These are phyloP conservation scores for Oreonectes daqikongensis DNA, from an alignment of 2,797 vertebrate genomes.

Conservation along the genomic window DNA sequence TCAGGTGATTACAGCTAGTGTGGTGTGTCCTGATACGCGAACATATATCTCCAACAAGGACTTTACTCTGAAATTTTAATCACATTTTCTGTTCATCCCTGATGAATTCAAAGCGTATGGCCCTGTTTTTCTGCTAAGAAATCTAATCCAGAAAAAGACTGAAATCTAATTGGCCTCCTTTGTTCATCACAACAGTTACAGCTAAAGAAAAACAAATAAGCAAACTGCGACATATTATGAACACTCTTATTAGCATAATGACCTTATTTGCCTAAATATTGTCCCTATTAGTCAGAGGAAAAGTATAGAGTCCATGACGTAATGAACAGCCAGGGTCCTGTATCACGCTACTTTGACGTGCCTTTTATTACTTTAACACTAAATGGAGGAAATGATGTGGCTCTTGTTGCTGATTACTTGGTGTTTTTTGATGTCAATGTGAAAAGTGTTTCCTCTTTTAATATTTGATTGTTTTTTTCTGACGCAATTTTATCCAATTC, in stretches of 20 bases:
- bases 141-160: slow-evolving; percentile 70
- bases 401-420: slow-evolving; percentile 73
- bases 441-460: slow-evolving; percentile 79
- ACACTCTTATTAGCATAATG: slow-evolving; percentile 74
- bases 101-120: slow-evolving; percentile 70
- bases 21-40: slow-evolving; percentile 60
- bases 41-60: slow-evolving; percentile 59
- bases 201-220: slow-evolving; percentile 76
- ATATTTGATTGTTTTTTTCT: slow-evolving; percentile 82
- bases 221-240: slow-evolving; percentile 76
- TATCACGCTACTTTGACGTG: slow-evolving; percentile 72
- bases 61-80: slow-evolving; percentile 74
- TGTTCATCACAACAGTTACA: slow-evolving; percentile 62
- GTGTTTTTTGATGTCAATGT: slow-evolving; percentile 77
- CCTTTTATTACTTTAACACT: slow-evolving; percentile 82
- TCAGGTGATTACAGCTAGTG: slow-evolving; percentile 66
- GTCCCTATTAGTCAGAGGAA: slow-evolving; percentile 75
- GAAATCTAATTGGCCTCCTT: slow-evolving; percentile 64
- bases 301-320: slow-evolving; percentile 69
- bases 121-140: slow-evolving; percentile 55
- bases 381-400: slow-evolving; percentile 82
- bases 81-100: slow-evolving; percentile 68
- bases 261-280: slow-evolving; percentile 76
- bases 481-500: slow-evolving; percentile 82
- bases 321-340: slow-evolving; percentile 73